Conservation (phyloP, 2,888 invertebrate genomes). For the Muschampia plurimacula region DNA sequence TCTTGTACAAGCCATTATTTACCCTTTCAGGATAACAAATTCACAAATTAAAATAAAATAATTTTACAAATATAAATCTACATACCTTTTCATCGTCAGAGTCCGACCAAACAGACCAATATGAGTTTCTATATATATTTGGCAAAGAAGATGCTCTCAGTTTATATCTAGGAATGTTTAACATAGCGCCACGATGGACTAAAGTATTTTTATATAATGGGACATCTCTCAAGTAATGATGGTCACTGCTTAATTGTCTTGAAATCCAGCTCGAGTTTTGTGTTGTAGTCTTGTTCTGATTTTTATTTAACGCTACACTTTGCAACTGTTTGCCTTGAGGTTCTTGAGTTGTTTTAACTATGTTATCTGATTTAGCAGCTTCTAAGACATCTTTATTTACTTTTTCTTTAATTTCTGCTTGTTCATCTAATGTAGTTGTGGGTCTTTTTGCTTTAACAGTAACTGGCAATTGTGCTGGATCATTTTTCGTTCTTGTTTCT, state of each 20-base stretch:
- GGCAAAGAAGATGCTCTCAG: constrained; percentile 95
- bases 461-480: constrained; percentile 49
- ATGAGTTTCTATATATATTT: constrained; percentile 94
- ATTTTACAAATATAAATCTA: constrained; percentile 7
- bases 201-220: constrained; percentile 91
- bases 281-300: constrained; percentile 29
- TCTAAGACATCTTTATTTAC: neutral
- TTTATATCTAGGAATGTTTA: constrained; percentile 92
- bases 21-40: neutral
- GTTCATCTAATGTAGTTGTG: constrained; percentile 36
- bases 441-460: constrained; percentile 51
- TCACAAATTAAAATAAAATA: too few relatives aligned
- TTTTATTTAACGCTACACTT: constrained; percentile 9
- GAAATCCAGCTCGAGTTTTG: constrained; percentile 61
- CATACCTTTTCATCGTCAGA: constrained; percentile 88
- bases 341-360: constrained; percentile 40
- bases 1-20: too few relatives aligned
- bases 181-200: constrained; percentile 94
- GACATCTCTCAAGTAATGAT: constrained; percentile 89
- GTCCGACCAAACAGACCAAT: constrained; percentile 88
- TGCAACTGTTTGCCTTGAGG: constrained; percentile 7
- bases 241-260: constrained; percentile 85
- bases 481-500: constrained; percentile 42
- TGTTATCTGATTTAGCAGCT: constrained; percentile 44
- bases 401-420: constrained; percentile 30